Percentiles rank a stretch among this genome's conserved stretches.
These are phyloP conservation scores for Mastigias papua DNA, from an alignment of 30 jellyfish, hydroid and myxozoan species.

Conservation along the genomic window DNA sequence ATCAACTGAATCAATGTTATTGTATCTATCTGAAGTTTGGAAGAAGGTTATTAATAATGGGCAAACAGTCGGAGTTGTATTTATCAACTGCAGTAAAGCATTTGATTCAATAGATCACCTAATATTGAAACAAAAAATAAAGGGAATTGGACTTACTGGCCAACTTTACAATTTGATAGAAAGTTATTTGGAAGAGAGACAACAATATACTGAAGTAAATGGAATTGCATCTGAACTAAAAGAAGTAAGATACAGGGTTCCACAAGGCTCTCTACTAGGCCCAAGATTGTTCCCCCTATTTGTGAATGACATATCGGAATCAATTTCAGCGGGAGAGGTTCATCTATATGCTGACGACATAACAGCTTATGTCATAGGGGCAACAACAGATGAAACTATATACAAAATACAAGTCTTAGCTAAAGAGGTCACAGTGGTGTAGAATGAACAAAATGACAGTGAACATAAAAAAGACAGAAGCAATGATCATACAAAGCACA, in stretches of 20 bases:
- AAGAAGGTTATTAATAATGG: slow-evolving; percentile 43
- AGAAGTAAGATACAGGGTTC: too few species aligned
- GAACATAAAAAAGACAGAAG: slow-evolving; percentile 20
- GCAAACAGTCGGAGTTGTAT: too few species aligned
- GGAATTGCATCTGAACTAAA: too few species aligned
- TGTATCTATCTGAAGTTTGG: slow-evolving; percentile 44
- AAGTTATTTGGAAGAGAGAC: slow-evolving; percentile 23
- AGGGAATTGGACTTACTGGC: slow-evolving; percentile 59
- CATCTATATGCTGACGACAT: slow-evolving; percentile 25
- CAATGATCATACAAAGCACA: slow-evolving; percentile 6
- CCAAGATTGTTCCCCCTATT: neutral
- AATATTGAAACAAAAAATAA: slow-evolving; percentile 40
- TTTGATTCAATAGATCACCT: slow-evolving; percentile 64
- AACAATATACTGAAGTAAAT: slow-evolving; percentile 5
- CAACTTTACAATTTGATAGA: slow-evolving; percentile 2
- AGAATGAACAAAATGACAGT: slow-evolving; percentile 32
- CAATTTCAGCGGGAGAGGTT: slow-evolving; percentile 30
- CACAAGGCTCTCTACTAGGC: too few species aligned
- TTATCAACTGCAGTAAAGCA: slow-evolving; percentile 67
- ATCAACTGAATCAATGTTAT: slow-evolving; percentile 74
- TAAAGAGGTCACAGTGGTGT: slow-evolving; percentile 30
- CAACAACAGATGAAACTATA: slow-evolving; percentile 36
- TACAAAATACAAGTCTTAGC: slow-evolving; percentile 26
- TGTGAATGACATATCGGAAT: neutral
- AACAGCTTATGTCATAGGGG: slow-evolving; percentile 15